Base-by-base conservation (phyloP, 2,888 invertebrate species). In the Sympetrum striolatum region DNA sequence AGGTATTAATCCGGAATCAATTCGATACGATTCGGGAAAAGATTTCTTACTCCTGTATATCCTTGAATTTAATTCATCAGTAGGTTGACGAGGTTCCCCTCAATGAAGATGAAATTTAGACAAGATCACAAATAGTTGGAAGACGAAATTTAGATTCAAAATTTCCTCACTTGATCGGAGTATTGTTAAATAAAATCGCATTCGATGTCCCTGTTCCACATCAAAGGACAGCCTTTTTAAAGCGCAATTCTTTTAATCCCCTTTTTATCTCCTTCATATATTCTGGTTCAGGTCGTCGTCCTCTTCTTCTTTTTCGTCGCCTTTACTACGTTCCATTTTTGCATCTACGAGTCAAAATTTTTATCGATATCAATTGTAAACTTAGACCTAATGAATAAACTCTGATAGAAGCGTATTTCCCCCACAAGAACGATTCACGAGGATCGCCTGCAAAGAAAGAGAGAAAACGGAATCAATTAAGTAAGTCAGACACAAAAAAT, bases 281-380 rank as follows among this genome's bases (percentile, higher is more conserved):
- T n/a, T 60, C 15, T 5, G n/a, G 18, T 64, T n/a, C 39, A 86
- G 12, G 14, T 86, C 86, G 37, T 86, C 86, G 14, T 86, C 86
- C 8, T 86, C 86, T 60, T 86, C 86, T 86, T 86, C 86, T 86
- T 86, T 86, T 60, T 86, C 86, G 14, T 86, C 86, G 35, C 86
- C 86, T 37, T 86, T 58, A 22, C 22, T 37, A 35, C 86, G 58
- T 37, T 86, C 48, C 48, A 48, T 81, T n/a, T 81, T 25, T 81
- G 39, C 18, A 44, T 48, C 14, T 44, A 18, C 2, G 22, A 3
- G 2, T 8, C 60, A 2, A 86, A n/a, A 37, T 14, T 60, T 37
- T 60, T 6, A 12, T 60, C 12, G 0, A n/a, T 14, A 3, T 3
- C 18, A 53, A 53, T 53, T 53, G 18, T 15, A 53, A 18, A 18